phyloP scores from a whole-genome alignment of 1,140 invertebrate genomes.

The Lysiphlebus fabarum region DNA sequence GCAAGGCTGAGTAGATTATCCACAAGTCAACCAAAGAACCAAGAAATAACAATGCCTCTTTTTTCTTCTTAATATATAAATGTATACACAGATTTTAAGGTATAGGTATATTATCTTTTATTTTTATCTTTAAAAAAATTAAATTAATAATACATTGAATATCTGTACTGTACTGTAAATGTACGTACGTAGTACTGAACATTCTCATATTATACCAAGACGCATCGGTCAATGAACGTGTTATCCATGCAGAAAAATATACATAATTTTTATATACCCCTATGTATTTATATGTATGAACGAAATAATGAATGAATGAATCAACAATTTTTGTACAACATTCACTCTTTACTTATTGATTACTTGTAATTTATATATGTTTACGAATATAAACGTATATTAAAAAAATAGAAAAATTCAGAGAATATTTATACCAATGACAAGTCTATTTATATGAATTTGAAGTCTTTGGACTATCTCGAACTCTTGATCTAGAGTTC shows the following conservation, averaged over 20 bases:
- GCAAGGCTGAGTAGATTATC: slow-evolving; percentile 42
- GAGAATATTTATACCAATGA: no score
- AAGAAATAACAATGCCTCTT: slow-evolving; percentile 16
- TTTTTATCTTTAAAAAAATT: neutral
- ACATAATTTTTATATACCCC: neutral
- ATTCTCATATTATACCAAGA: no score
- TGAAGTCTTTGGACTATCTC: no score
- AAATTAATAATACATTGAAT: no score
- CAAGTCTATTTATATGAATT: no score
- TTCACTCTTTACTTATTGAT: neutral
- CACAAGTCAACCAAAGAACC: slow-evolving; percentile 29
- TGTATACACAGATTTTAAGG: slow-evolving; percentile 5
- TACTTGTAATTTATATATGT: no score
- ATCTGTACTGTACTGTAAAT: no score
- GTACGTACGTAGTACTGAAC: no score
- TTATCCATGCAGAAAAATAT: slow-evolving; percentile 6
- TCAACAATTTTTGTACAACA: slow-evolving; percentile 8
- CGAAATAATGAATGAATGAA: slow-evolving; percentile 29
- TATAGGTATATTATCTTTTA: slow-evolving; percentile 31
- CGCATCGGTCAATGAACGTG: slow-evolving; percentile 41
- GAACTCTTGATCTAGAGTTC: no score
- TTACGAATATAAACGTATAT: no score
- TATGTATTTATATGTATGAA: slow-evolving; percentile 5
- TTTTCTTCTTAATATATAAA: slow-evolving; percentile 10
- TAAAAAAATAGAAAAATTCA: no score